Percentiles rank a stretch among this genome's conserved stretches.
These are phyloP conservation scores for Adelosebastes latens DNA, from an alignment of 2,797 vertebrate species.

Conservation along the genomic window DNA sequence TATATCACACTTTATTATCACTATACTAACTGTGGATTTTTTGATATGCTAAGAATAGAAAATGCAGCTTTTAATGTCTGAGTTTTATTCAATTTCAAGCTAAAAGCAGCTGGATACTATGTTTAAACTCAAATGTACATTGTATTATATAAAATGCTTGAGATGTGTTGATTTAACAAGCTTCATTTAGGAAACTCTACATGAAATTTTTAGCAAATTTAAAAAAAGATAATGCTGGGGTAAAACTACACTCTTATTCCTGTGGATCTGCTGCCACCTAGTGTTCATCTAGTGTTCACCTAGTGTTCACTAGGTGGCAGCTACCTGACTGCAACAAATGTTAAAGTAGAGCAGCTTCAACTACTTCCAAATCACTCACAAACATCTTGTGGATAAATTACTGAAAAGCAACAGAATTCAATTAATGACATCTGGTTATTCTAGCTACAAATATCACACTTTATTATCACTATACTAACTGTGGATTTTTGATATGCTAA, in stretches of 20 bases:
- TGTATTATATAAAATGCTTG: not conserved
- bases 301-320: not conserved
- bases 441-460: not conserved
- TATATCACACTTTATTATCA: not conserved
- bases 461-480: not conserved
- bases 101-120: not conserved
- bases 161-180: not conserved
- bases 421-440: slow-evolving; percentile 21
- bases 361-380: too few relatives aligned
- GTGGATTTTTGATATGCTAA: not conserved
- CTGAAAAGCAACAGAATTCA: not conserved
- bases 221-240: not conserved
- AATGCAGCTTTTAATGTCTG: not conserved
- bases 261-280: slow-evolving; percentile 56
- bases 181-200: not conserved
- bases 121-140: not conserved
- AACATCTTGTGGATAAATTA: too few relatives aligned
- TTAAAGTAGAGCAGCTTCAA: too few relatives aligned
- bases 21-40: not conserved
- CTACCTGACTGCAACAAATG: not conserved
- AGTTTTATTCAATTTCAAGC: not conserved
- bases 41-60: not conserved
- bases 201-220: not conserved
- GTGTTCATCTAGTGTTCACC: too few relatives aligned
- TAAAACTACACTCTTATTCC: not conserved